Base-by-base conservation (phyloP, 2,888 invertebrate species). In the Pharmacophagus antenor region DNA sequence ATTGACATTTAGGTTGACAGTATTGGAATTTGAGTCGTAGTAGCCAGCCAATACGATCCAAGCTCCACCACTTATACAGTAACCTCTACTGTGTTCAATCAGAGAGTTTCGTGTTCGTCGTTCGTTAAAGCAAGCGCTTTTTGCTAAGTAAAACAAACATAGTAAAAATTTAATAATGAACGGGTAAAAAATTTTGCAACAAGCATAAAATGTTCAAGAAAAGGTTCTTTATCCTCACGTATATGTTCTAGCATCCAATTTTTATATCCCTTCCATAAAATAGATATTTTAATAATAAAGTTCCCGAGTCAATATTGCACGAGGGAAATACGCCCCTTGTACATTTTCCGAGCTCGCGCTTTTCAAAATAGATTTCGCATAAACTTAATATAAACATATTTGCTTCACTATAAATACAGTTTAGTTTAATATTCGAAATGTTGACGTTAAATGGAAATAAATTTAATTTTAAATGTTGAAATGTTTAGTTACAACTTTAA, bases 281-380 rank as follows among this genome's bases (percentile, higher is more conserved):
- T 27, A 31, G 25, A 46, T 46, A 46, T 46, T 27, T 53, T n/a
- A 23, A 21, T 22, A 44, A 44, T 18, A 18, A 18, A n/a, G 20
- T 27, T 20, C 46, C 21, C 46, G n/a, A 27, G 27, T 54, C 54
- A 54, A 54, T 31, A 56, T 20, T 42, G 48, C 22, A 15, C 12
- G 8, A 21, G 17, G 22, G 41, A 2, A n/a, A 41, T 27, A 46
- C 27, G 44, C 44, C 12, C 0, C 44, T 18, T 31, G 37, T 37
- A 21, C 22, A 37, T 51, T 48, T 55, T 37, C 27, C 21, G 41
- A 23, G 41, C 20, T 31, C 23, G 25, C 20, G 20, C 20, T 41
- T 57, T 44, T 25, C 25, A 31, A 57, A 57, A 57, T 50, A 49
- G 49, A 44, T 50, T 49, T n/a, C 5, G 44, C 42, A 27, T 50